Conservation (phyloP, 2,113 vertebrate species). For the Pelecanoides urinatrix region DNA sequence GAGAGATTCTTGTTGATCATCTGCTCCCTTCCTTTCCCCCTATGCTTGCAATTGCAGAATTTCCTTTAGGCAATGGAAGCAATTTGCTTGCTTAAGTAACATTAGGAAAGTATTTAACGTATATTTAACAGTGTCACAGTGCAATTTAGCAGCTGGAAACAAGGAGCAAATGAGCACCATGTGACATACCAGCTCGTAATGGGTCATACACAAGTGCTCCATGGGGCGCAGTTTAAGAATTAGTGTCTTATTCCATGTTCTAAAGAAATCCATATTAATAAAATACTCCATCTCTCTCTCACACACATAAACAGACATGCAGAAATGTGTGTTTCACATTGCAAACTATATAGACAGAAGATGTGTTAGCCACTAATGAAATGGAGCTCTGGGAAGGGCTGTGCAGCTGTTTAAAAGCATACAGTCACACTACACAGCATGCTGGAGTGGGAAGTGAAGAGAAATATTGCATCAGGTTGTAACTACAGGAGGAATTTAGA, state of each 20-base stretch:
- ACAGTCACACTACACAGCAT: slow-evolving; percentile 38
- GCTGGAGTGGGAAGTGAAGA: slow-evolving; percentile 46
- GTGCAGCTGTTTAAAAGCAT: background rate
- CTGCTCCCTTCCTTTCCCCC: background rate
- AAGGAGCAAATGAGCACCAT: slow-evolving; percentile 56
- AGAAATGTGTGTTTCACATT: background rate
- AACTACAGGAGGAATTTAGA: slow-evolving; percentile 51
- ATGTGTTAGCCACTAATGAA: background rate
- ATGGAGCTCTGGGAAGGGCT: background rate
- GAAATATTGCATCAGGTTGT: slow-evolving; percentile 58
- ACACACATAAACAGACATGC: background rate
- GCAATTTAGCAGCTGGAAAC: slow-evolving; percentile 67
- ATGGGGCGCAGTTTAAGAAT: background rate
- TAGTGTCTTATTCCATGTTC: background rate
- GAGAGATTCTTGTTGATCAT: background rate
- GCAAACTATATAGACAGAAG: background rate
- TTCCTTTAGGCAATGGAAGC: slow-evolving; percentile 43
- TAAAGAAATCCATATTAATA: slow-evolving; percentile 1
- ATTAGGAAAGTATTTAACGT: slow-evolving; percentile 56
- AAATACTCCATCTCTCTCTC: background rate
- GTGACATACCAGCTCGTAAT: slow-evolving; percentile 25
- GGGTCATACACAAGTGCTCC: slow-evolving; percentile 20
- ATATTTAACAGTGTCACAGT: slow-evolving; percentile 59
- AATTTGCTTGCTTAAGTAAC: slow-evolving; percentile 62
- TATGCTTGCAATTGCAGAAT: background rate